Evolutionary conservation across 2,888 invertebrate genomes (phyloP), one percentile per base, ranked within the genome.

Genomic region (Ypsolopha scabrella): DNA sequence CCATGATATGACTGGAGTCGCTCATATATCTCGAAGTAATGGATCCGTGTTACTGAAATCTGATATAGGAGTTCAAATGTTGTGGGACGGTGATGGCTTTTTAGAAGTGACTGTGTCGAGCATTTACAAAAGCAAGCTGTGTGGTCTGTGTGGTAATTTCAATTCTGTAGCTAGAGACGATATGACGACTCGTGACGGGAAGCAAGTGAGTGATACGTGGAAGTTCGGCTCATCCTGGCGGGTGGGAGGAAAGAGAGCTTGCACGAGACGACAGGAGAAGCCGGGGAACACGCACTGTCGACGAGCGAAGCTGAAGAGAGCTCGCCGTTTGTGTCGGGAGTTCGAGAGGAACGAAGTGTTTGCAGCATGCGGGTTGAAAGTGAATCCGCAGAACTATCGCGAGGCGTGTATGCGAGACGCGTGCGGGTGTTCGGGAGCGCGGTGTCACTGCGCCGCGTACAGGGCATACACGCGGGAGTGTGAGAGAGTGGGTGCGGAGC

Each of bases 91-190:
- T 1, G 93, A 93, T 61, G 96, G 96, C 62, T 97, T 96, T 68
- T 86, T 97, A 54, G 97, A 98, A 82, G 94, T 96, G 10, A 93
- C 95, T 6, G 90, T 91, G 64, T 89, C 90, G 10, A 91, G 88
- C 54, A 87, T 80, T 51, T 95, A 91, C 80, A 94, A 91, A 72
- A 90, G 89, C 53, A 90, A 90, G 63, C 75, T 97, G 53, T 97
- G 97, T 69, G 98, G 98, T 10, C 83, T 98, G 13, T 98, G 98
- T 69, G 98, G 98, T 1, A 98, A 98, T 72, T 98, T 94, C 79
- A 98, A 98, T 77, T 92, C 93, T 46, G 87, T 93, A 56, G 91
- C 92, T 3, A 90, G 93, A 58, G 98, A 97, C 73, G 98, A 97
- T 80, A 90, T 96, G 67, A 90, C 86, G 58, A 90, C 90, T 49